These are phyloP conservation scores for Muricea muricata DNA, from an alignment of 92 coral and sea anemone genomes.

Conservation along the genomic window DNA sequence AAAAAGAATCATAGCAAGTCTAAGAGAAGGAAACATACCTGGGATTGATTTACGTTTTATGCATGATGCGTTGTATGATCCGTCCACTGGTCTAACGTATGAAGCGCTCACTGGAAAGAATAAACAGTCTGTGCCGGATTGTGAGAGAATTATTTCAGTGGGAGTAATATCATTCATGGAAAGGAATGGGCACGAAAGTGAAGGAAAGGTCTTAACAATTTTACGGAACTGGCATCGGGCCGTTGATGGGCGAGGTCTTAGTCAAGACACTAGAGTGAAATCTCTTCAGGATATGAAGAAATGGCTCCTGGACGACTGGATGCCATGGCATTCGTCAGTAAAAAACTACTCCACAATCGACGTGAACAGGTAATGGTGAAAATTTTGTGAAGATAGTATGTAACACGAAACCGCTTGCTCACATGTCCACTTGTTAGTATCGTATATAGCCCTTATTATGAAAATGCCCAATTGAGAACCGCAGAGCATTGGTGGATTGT, in stretches of 20 bases:
- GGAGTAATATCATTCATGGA: not conserved
- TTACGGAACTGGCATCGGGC: slow-evolving; percentile 83
- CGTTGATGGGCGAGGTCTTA: slow-evolving; percentile 78
- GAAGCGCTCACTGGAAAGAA: slow-evolving; percentile 69
- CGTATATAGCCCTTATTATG: no score
- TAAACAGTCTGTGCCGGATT: not conserved
- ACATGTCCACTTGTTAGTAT: no score
- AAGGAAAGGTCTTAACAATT: slow-evolving; percentile 48
- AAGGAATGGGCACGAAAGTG: slow-evolving; percentile 36
- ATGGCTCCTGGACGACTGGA: slow-evolving; percentile 77
- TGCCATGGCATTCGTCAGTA: not conserved
- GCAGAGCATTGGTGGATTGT: no score
- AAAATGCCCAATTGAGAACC: no score
- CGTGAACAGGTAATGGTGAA: slow-evolving; percentile 1
- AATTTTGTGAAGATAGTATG: no score
- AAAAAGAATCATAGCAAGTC: not conserved
- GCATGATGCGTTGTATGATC: slow-evolving; percentile 19
- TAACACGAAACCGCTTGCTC: no score
- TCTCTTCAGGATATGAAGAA: slow-evolving; percentile 56
- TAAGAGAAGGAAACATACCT: slow-evolving; percentile 27
- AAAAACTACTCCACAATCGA: not conserved
- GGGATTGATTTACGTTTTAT: slow-evolving; percentile 8
- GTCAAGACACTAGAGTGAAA: slow-evolving; percentile 45
- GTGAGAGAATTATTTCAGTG: not conserved
- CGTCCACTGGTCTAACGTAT: slow-evolving; percentile 69